Evolutionary conservation across 2,113 vertebrate genomes (phyloP).

Genomic region (Heterotis niloticus): DNA sequence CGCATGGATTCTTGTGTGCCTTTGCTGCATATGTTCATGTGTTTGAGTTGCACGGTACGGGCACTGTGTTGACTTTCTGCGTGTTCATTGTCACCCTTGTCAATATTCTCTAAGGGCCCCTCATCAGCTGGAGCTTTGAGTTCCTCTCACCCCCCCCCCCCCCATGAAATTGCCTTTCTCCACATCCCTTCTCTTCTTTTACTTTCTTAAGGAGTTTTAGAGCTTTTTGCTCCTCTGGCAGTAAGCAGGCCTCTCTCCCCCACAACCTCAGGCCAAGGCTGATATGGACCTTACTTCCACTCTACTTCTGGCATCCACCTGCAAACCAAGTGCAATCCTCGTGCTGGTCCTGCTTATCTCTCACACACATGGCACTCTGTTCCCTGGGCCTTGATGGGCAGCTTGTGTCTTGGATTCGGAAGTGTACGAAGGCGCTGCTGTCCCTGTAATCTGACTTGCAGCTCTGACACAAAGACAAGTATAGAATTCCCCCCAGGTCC

Average conservation of each 20-base stretch:
- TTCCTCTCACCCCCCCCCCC: no score
- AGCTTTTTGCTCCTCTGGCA: background rate
- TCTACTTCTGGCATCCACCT: background rate
- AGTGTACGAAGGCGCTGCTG: background rate
- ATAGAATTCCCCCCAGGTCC: background rate
- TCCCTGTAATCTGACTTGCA: background rate
- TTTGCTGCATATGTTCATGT: background rate
- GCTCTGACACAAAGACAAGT: background rate
- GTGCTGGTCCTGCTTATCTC: background rate
- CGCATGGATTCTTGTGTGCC: background rate
- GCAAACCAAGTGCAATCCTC: background rate
- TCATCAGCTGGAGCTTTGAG: no score
- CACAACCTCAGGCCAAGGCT: background rate
- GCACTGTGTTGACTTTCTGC: no score
- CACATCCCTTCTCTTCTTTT: background rate
- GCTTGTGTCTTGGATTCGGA: background rate
- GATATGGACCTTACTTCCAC: background rate
- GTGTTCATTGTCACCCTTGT: no score
- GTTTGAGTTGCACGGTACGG: no score
- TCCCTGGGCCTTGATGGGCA: background rate
- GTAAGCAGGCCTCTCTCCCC: background rate
- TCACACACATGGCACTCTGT: background rate
- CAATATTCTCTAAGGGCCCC: no score
- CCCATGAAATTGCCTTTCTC: no score
- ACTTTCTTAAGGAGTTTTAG: background rate